phyloP scores from a whole-genome alignment of 2,113 vertebrate genomes.

The Silurus meridionalis region DNA sequence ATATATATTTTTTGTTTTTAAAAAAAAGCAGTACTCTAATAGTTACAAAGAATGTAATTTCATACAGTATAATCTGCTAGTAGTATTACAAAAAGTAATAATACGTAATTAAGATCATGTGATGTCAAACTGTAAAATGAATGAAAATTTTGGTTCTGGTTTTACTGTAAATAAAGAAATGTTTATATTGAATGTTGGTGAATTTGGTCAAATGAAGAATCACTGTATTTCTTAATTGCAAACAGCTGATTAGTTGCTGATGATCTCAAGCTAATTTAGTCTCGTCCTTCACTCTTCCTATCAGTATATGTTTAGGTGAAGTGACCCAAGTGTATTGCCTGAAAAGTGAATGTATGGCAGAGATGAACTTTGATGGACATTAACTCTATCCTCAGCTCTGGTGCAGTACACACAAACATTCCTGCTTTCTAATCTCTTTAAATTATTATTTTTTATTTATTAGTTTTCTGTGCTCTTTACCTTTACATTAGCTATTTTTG shows the following conservation, averaged over 20 bases:
- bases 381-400: constrained; percentile 59
- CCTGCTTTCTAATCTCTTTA: constrained; percentile 69
- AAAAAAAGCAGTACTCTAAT: not conserved
- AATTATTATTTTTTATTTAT: not conserved
- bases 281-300: constrained; percentile 25
- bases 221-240: constrained; percentile 24
- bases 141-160: not conserved
- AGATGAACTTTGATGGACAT: constrained; percentile 31
- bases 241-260: constrained; percentile 34
- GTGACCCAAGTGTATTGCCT: constrained; percentile 25
- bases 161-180: not conserved
- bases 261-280: constrained; percentile 44
- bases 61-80: not conserved
- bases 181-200: constrained; percentile 12
- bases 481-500: constrained; percentile 34
- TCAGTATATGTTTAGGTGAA: constrained; percentile 10
- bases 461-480: not conserved
- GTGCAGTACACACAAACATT: constrained; percentile 67
- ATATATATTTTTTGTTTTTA: not conserved
- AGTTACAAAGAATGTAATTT: not conserved
- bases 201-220: not conserved
- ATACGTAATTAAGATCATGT: not conserved
- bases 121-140: not conserved
- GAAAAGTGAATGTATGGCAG: constrained; percentile 39
- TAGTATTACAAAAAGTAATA: not conserved